Conservation (phyloP, 2,113 vertebrate genomes). For the Gnathonemus echidnorhynchus region DNA sequence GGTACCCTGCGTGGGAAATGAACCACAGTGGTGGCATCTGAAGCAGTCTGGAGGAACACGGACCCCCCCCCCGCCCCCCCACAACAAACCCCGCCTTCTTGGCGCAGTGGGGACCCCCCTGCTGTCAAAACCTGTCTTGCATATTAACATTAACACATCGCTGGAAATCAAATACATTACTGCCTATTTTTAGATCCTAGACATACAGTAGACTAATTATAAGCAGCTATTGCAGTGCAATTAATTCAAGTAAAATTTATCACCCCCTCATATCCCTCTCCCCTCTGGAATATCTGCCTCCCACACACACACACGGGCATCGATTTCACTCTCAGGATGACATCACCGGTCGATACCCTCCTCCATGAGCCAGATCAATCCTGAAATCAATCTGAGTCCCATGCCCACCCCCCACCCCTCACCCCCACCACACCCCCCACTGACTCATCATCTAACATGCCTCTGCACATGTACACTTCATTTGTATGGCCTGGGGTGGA, state of each 20-base stretch:
- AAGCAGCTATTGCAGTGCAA: background rate
- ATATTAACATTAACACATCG: background rate
- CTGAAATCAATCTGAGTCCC: constrained; percentile 7
- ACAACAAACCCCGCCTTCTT: background rate
- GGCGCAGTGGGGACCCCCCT: background rate
- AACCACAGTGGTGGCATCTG: constrained; percentile 15
- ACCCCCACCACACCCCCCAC: background rate
- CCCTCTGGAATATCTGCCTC: background rate
- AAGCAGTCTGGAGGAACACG: background rate
- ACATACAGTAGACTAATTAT: background rate
- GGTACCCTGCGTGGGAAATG: constrained; percentile 67
- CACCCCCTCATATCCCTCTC: background rate
- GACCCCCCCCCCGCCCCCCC: background rate
- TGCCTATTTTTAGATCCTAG: background rate
- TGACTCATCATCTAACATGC: background rate
- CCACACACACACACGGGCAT: constrained; percentile 16
- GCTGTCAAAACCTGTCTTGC: background rate
- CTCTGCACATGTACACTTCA: background rate
- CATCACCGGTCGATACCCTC: constrained; percentile 33
- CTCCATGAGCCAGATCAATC: constrained; percentile 18
- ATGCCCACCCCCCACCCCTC: background rate
- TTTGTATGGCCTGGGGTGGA: background rate
- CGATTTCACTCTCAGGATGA: constrained; percentile 38
- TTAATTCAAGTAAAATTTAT: background rate
- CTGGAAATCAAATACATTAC: background rate